These are phyloP conservation scores for Bolinopsis microptera DNA, from an alignment of 37 sponge, comb jelly and placozoan genomes.

Conservation along the genomic window DNA sequence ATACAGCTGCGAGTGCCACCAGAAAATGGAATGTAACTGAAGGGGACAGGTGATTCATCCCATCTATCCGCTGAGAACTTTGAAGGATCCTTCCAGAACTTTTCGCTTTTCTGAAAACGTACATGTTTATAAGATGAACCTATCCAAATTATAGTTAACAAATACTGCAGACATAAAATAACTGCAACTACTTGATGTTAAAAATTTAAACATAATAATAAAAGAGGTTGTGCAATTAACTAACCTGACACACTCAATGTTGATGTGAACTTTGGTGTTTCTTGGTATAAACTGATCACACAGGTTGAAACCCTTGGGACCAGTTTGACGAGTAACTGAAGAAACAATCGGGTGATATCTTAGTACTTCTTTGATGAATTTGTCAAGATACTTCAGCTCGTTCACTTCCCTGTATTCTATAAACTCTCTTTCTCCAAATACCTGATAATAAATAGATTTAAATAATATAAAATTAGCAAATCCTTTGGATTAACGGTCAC, in stretches of 20 bases:
- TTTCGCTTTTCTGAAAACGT: background rate
- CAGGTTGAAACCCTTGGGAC: background rate
- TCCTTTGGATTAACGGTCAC: too few species aligned
- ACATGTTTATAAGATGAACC: too few species aligned
- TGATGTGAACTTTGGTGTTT: background rate
- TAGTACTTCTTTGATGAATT: constrained; percentile 16
- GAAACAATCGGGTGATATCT: background rate
- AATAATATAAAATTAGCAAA: too few species aligned
- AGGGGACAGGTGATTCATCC: background rate
- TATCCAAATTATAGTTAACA: too few species aligned
- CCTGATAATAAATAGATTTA: too few species aligned
- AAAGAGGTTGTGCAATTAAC: too few species aligned
- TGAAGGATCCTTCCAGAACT: background rate
- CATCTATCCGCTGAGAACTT: background rate
- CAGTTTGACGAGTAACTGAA: background rate
- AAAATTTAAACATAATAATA: too few species aligned
- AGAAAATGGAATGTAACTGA: constrained; percentile 41
- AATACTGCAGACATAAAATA: too few species aligned
- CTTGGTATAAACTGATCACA: background rate
- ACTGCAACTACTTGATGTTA: too few species aligned
- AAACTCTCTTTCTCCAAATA: background rate
- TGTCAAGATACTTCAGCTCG: constrained; percentile 5
- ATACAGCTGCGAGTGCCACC: constrained; percentile 29
- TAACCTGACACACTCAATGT: constrained; percentile 37
- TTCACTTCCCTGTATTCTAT: background rate